Percentiles rank a stretch among this genome's conserved stretches.
Conservation (phyloP, 2,797 vertebrate species). For the Enteromius unitaeniatus region DNA sequence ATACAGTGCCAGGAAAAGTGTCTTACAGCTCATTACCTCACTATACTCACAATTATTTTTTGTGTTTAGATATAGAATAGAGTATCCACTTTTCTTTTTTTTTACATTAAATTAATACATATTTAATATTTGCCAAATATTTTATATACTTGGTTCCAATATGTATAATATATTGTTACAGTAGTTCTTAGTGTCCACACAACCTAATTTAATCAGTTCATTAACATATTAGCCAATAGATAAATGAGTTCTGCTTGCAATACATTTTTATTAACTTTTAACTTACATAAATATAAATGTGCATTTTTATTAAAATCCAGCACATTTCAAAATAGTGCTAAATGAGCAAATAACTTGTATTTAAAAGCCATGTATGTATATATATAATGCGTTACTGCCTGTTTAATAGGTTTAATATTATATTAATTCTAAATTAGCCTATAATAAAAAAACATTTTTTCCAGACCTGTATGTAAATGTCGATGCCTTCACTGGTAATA, state of each 20-base stretch:
- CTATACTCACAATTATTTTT: not conserved
- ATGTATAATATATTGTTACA: not conserved
- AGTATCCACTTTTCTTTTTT: not conserved
- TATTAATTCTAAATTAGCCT: not conserved
- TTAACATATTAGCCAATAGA: not conserved
- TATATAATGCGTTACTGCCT: not conserved
- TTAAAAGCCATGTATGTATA: not conserved
- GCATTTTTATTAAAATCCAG: not conserved
- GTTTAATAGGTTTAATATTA: not conserved
- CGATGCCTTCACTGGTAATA: not conserved
- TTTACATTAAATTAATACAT: not conserved
- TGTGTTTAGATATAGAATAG: not conserved
- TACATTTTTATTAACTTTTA: not conserved
- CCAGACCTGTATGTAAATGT: not conserved
- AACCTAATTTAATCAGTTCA: not conserved
- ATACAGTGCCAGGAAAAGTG: not conserved
- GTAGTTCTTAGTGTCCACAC: not conserved
- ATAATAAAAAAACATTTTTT: not conserved
- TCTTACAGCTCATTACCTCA: conserved; percentile 1
- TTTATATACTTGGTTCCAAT: not conserved
- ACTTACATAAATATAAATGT: not conserved
- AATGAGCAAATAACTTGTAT: not conserved
- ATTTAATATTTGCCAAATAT: not conserved
- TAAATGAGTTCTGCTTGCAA: not conserved
- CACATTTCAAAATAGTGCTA: not conserved